phyloP scores from a whole-genome alignment of 2,888 invertebrate genomes.

The Limnephilus rhombicus region DNA sequence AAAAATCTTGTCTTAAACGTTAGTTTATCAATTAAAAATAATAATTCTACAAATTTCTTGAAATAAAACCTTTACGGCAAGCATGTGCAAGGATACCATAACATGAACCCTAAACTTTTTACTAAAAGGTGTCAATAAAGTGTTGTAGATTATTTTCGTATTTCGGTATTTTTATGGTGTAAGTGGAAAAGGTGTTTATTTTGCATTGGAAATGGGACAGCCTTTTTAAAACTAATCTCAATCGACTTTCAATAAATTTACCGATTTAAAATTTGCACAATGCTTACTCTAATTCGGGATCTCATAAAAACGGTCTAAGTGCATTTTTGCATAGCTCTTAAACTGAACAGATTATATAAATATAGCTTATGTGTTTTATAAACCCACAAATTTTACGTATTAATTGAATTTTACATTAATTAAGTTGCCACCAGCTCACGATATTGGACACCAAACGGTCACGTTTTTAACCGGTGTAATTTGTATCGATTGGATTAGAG shows the following conservation, averaged over 20 bases:
- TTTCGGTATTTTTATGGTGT: too few relatives aligned
- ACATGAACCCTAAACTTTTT: background rate
- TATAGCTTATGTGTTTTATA: background rate
- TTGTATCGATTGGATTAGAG: slow-evolving; percentile 17
- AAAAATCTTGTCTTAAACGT: too few relatives aligned
- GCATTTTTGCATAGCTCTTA: background rate
- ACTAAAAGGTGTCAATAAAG: too few relatives aligned
- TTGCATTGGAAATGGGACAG: background rate
- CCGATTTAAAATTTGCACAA: background rate
- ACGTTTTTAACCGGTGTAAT: slow-evolving; percentile 15
- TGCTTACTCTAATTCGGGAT: background rate
- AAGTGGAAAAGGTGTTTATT: background rate
- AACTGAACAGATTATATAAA: background rate
- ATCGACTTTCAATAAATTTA: background rate
- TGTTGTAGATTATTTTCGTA: too few relatives aligned
- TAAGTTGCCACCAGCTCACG: slow-evolving; percentile 27
- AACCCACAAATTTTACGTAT: background rate
- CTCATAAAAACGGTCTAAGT: background rate
- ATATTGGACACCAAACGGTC: slow-evolving; percentile 15
- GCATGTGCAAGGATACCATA: background rate
- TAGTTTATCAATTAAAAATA: too few relatives aligned
- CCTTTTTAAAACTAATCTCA: background rate
- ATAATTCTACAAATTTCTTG: background rate
- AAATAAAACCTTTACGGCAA: too few relatives aligned
- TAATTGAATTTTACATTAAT: slow-evolving; percentile 4